Evolutionary conservation across 2,888 invertebrate genomes (phyloP), one percentile per base, ranked within the genome.

Genomic region (Mimas tiliae): DNA sequence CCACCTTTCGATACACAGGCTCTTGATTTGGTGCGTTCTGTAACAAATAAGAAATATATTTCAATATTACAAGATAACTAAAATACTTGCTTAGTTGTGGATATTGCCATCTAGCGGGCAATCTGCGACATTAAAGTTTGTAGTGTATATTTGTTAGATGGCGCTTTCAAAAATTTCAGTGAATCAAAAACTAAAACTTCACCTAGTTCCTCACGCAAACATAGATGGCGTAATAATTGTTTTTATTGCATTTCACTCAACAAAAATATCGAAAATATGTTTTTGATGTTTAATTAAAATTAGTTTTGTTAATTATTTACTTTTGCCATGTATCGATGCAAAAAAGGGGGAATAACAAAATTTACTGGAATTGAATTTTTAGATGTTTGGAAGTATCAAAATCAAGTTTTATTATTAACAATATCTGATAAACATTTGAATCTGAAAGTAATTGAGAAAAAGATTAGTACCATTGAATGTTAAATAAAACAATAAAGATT

Each of bases 1-100:
- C 98, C 62, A 99, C 99, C 86, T 98, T 97, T 82, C 98, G 96
- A 90, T 97, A 98, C 16, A 96, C 95, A 65, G 96, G 95, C 68
- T 96, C 96, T 71, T 96, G 96, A 77, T 90, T 95, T 55, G 94
- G 88, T 8, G 96, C 95, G 80, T 96, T 96, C 96, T 97, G 95
- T 48, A 95, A 95, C 86, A 88, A 91, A 81, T 76, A 72, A 78
- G 82, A 81, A 70, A 64, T 1, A 27, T 4, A 27, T 27, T 27
- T 27, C 27, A 27, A 27, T 27, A 27, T 4, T 4, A 67, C 33
- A 63, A 42, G 50, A 52, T 65, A 12, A n/a, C 53, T 52, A 68
- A 0, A 53, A 11, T 8, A 64, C 45, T 16, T 45, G 0, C 2
- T 16, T 34, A 66, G 53, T 38, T 38, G 8, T 48, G 12, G 63